Conservation (phyloP, 2,797 vertebrate species). For the Morus bassanus region DNA sequence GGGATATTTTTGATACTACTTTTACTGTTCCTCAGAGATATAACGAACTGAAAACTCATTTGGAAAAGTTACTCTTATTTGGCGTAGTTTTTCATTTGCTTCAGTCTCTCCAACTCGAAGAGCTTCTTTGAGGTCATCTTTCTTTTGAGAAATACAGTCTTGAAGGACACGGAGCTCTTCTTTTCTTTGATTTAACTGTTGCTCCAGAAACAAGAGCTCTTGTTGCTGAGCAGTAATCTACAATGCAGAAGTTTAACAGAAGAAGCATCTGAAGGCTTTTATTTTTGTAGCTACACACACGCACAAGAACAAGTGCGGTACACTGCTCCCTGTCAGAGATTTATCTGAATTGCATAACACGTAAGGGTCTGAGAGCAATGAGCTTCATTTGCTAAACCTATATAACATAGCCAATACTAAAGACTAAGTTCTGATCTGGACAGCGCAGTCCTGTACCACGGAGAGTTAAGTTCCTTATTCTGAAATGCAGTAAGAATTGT, state of each 20-base stretch:
- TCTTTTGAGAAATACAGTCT: slow-evolving; percentile 72
- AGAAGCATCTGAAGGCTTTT: background rate
- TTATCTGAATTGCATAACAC: rapidly evolving
- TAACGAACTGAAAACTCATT: background rate
- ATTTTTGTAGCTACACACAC: background rate
- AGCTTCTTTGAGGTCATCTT: slow-evolving; percentile 72
- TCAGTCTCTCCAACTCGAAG: slow-evolving; percentile 78
- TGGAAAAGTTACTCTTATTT: slow-evolving; percentile 73
- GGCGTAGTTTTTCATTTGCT: slow-evolving; percentile 71
- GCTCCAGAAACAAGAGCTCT: slow-evolving; percentile 73
- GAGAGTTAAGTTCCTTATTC: background rate
- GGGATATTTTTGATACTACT: background rate
- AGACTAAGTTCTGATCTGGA: background rate
- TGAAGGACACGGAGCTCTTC: slow-evolving; percentile 78
- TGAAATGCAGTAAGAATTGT: background rate
- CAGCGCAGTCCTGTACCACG: background rate
- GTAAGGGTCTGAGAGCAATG: background rate
- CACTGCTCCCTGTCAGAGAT: background rate
- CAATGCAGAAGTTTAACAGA: background rate
- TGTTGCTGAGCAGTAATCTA: slow-evolving; percentile 76
- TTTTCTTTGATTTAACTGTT: slow-evolving; percentile 68
- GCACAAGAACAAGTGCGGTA: background rate
- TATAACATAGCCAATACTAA: background rate
- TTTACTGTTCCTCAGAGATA: background rate
- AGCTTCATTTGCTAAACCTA: background rate